These are phyloP conservation scores for Choristoneura rosaceana DNA, from an alignment of 2,888 invertebrate species.

Conservation along the genomic window DNA sequence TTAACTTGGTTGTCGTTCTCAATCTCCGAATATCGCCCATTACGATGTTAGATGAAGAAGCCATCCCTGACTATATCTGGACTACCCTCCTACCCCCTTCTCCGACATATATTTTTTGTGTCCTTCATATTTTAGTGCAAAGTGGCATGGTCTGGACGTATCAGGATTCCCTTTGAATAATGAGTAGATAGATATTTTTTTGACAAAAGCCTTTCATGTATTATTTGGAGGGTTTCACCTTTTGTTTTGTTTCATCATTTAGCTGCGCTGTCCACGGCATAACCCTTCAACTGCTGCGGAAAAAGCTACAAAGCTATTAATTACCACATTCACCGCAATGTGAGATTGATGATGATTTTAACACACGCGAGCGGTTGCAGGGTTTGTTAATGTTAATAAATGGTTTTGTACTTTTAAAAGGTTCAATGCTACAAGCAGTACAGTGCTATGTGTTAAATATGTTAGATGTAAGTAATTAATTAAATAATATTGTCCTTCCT, in stretches of 20 bases:
- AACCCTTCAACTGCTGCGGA: slow-evolving; percentile 1
- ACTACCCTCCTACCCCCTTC: too few relatives aligned
- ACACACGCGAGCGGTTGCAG: slow-evolving; percentile 2
- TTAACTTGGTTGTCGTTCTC: too few relatives aligned
- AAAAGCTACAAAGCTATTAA: slow-evolving; percentile 9
- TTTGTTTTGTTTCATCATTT: neutral
- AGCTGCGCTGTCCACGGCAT: slow-evolving; percentile 10
- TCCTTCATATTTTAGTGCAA: too few relatives aligned
- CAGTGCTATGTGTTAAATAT: too few relatives aligned
- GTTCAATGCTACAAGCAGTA: too few relatives aligned
- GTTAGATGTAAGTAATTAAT: too few relatives aligned
- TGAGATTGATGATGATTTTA: slow-evolving; percentile 1
- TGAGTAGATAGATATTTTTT: neutral
- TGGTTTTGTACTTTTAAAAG: neutral
- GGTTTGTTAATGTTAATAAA: neutral
- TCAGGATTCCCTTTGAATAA: neutral
- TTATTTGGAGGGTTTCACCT: neutral
- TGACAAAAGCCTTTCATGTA: slow-evolving; percentile 1
- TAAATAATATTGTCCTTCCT: too few relatives aligned
- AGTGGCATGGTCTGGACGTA: too few relatives aligned
- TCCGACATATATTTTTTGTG: too few relatives aligned
- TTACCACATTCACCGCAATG: slow-evolving; percentile 1
- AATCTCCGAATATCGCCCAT: too few relatives aligned
- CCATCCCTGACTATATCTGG: too few relatives aligned
- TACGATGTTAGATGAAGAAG: too few relatives aligned